Evolutionary conservation across 2,888 invertebrate genomes (phyloP).

Genomic region (Resseliella maxima): DNA sequence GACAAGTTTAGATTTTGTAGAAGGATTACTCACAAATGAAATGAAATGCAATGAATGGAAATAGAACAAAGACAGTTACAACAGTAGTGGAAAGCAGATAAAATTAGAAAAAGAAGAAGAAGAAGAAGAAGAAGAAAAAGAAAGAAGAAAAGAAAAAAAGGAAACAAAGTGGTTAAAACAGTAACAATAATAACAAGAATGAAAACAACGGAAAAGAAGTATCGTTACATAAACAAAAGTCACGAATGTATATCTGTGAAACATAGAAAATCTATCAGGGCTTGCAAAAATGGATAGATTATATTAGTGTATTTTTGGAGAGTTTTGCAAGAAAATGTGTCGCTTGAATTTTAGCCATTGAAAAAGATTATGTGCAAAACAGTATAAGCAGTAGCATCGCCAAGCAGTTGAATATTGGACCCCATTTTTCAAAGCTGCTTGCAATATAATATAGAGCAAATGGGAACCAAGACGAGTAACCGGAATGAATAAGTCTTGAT

Average conservation of each 20-base stretch:
- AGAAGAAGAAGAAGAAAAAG: background rate
- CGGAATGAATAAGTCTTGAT: too few species aligned
- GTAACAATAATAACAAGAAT: background rate
- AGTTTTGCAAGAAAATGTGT: background rate
- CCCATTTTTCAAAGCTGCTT: background rate
- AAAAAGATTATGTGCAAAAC: background rate
- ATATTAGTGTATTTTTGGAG: background rate
- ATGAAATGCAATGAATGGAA: too few species aligned
- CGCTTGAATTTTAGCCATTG: background rate
- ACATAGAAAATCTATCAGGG: constrained; percentile 26
- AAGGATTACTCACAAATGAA: constrained; percentile 42
- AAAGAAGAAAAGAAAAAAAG: too few species aligned
- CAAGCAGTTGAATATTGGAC: background rate
- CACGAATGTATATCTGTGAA: constrained; percentile 1
- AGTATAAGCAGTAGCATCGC: too few species aligned
- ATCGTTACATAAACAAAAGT: constrained; percentile 24
- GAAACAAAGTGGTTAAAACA: too few species aligned
- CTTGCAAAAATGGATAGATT: background rate
- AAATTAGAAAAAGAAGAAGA: constrained; percentile 1
- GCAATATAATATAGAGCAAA: background rate
- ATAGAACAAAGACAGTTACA: constrained; percentile 13
- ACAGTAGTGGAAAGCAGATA: background rate
- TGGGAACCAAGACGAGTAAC: too few species aligned
- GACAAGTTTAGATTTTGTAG: constrained; percentile 37
- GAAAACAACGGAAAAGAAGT: too few species aligned